These are phyloP conservation scores for Colistium nudipinnis DNA, from an alignment of 2,113 vertebrate species.

Conservation along the genomic window DNA sequence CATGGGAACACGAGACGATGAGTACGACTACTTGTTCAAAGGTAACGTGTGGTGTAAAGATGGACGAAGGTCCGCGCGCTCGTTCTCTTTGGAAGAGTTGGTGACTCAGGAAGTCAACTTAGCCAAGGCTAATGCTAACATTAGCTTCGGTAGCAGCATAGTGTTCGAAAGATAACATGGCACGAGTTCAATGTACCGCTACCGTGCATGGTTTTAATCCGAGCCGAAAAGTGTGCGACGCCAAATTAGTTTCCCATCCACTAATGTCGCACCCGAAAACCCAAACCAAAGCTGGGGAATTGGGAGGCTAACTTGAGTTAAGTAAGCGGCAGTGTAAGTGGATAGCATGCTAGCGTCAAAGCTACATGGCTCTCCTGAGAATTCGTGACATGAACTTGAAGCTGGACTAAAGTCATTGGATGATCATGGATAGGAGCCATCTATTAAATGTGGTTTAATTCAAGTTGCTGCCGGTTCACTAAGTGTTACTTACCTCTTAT, in stretches of 20 bases:
- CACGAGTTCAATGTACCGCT: too few relatives aligned
- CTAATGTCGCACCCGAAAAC: too few relatives aligned
- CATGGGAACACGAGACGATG: constrained; percentile 84
- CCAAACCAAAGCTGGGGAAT: not conserved
- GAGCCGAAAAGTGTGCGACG: too few relatives aligned
- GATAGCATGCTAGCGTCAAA: constrained; percentile 39
- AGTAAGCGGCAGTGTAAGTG: constrained; percentile 19
- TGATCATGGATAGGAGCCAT: too few relatives aligned
- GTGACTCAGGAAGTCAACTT: constrained; percentile 60
- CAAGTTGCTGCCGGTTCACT: too few relatives aligned
- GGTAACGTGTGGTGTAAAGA: constrained; percentile 47
- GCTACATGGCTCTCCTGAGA: constrained; percentile 2
- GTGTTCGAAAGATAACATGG: constrained; percentile 3
- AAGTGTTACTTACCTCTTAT: not conserved
- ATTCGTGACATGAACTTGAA: not conserved
- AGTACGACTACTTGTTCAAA: constrained; percentile 86
- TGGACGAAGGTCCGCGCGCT: not conserved
- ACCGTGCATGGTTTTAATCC: too few relatives aligned
- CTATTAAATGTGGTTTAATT: not conserved
- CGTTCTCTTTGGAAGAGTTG: not conserved
- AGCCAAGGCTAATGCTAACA: constrained; percentile 62
- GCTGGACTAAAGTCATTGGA: not conserved
- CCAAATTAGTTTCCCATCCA: too few relatives aligned
- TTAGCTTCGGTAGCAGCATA: constrained; percentile 53
- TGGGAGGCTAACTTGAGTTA: constrained; percentile 11